Base-by-base conservation (phyloP, 2,888 invertebrate genomes). In the Coelinius sp. region DNA sequence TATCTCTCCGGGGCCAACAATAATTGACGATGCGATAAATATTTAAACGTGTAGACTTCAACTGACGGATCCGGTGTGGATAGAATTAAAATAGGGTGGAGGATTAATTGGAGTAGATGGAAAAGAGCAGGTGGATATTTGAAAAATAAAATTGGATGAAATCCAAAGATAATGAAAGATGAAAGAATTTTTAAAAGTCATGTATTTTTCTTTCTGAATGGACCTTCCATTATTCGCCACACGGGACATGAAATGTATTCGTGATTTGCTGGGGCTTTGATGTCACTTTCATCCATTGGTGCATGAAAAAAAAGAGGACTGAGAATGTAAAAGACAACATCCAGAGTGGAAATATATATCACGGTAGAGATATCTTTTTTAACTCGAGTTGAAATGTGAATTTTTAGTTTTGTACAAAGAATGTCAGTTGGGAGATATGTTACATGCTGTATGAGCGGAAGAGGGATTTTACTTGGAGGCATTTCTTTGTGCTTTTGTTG, bases 221-320 rank as follows among this genome's bases (percentile, higher is more conserved):
- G 46, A 49, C 20, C 4, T 31, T 31, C 8, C 31, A 17, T 20
- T 49, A 8, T 20, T 59, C 20, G 35, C 35, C 59, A 31, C 56
- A 8, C 17, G 53, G 53, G 3, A 25, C 53, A 2, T 25, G 53
- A 53, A 53, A 53, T 53, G 27, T 53, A 25, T 53, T 25, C 53
- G 53, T 25, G 53, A 53, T 53, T 68, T 62, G 62, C 20, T n/a
- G 66, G 69, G 65, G 71, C 71, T 73, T 49, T 49, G 46, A 49
- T 71, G 71, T 73, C 71, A 73, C 73, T 67, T 68, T 75, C 68
- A 73, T 75, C 69, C 69, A 75, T 71, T 67, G 25, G 68, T 49
- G 49, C 62, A 69, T 63, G 66, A 73, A 73, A 64, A 75, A 73
- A 25, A 53, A 17, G 1, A 20, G 10, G n/a, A n/a, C n/a, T 49